Evolutionary conservation across 2,888 invertebrate genomes (phyloP).

Genomic region (Chalcosyrphus nemorum): DNA sequence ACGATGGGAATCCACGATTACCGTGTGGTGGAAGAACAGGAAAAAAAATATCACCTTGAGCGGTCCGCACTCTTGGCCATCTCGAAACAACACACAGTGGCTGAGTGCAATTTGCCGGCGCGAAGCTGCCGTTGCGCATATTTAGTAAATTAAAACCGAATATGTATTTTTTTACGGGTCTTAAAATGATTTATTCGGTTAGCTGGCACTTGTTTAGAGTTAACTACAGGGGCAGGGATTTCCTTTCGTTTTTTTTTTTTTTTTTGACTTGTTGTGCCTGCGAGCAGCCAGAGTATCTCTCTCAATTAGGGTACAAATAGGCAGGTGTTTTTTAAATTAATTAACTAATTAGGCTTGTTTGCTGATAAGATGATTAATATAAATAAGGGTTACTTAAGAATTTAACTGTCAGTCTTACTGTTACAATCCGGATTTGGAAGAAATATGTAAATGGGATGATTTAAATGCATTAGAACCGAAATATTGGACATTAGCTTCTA

Average conservation of each 20-base stretch:
- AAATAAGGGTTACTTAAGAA: neutral
- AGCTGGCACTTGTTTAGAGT: slow-evolving; percentile 48
- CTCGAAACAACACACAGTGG: slow-evolving; percentile 61
- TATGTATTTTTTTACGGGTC: slow-evolving; percentile 32
- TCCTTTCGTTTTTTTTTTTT: too few species aligned
- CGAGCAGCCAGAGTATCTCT: slow-evolving; percentile 2
- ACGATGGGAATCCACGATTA: slow-evolving; percentile 51
- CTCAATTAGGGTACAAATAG: slow-evolving; percentile 51
- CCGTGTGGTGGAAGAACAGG: slow-evolving; percentile 42
- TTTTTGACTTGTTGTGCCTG: neutral
- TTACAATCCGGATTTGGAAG: neutral
- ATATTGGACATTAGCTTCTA: neutral
- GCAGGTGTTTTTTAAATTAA: slow-evolving; percentile 62
- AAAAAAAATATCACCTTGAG: slow-evolving; percentile 55
- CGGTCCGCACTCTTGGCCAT: slow-evolving; percentile 20
- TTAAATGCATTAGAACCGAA: neutral
- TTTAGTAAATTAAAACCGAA: slow-evolving; percentile 66
- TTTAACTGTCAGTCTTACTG: neutral
- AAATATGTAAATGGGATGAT: too few species aligned
- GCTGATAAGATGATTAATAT: slow-evolving; percentile 25
- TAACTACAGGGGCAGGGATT: slow-evolving; percentile 18
- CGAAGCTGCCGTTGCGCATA: slow-evolving; percentile 54
- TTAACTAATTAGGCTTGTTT: slow-evolving; percentile 35
- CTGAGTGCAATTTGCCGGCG: slow-evolving; percentile 64
- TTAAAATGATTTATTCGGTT: slow-evolving; percentile 61